Evolutionary conservation across 1,140 invertebrate genomes (phyloP), one percentile per base, ranked within the genome.

Genomic region (Sinella curviseta): DNA sequence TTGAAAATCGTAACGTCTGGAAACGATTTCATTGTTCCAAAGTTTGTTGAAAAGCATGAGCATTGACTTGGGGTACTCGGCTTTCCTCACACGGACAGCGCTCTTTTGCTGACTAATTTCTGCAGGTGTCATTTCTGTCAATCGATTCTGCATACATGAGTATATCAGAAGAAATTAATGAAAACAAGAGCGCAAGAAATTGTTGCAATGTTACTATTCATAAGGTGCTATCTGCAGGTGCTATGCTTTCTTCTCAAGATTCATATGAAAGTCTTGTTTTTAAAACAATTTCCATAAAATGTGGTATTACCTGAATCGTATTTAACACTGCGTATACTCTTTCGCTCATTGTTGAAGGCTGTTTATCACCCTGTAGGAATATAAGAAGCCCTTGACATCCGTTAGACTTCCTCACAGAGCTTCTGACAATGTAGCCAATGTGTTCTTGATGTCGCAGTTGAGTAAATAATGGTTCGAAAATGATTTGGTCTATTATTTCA

Each of bases 391-490:
- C 95, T 86, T 97, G 94, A 1, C 92, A 92, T 24, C 95, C 94
- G 86, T 93, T 93, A 0, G 92, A 90, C 83, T 92, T 89, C 16
- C 95, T 88, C 28, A 95, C 88, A 0, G 94, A 94, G 86, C 93
- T 95, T 85, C 93, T 94, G 54, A 98, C 96, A 84, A 98, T 97
- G 86, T 99, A 99, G 14, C 96, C 96, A 74, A 96, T 86, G 88
- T 95, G 94, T 89, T 94, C 93, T 8, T 74, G 70, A 74, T 33
- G 12, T 16, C 70, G 70, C 31, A 74, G 26, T 12, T 28, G 24
- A 8, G 30, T 74, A 26, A 74, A 74, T 12, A 31, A 31, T 33
- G 70, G 70, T 30, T 74, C 70, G 24, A 16, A 74, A 12, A 74
- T 74, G 16, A 74, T 36, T 74, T 74, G 70, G 70, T 74, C 70